phyloP scores from a whole-genome alignment of 1,140 invertebrate genomes.

The Samia ricini region DNA sequence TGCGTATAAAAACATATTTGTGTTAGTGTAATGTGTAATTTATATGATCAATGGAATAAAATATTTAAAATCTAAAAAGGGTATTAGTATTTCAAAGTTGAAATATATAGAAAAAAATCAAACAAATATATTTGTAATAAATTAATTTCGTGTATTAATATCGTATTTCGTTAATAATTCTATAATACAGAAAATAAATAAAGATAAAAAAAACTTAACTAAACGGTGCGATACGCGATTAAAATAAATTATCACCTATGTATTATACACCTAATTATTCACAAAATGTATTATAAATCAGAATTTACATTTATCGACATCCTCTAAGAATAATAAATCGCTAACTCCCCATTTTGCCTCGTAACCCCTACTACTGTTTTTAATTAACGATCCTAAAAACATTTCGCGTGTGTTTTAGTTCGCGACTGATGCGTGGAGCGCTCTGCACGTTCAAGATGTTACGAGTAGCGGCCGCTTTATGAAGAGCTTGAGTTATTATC shows the following conservation, averaged over 20 bases:
- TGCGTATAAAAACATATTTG: background rate
- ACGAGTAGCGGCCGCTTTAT: conserved; percentile 2
- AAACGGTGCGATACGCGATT: background rate
- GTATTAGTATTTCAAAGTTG: conserved; percentile 3
- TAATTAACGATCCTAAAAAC: too few species aligned
- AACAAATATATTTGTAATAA: conserved; percentile 42
- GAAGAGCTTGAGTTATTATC: conserved; percentile 69
- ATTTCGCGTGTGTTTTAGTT: background rate
- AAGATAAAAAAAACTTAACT: background rate
- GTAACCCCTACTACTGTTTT: background rate
- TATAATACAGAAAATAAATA: conserved; percentile 53
- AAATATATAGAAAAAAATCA: conserved; percentile 29
- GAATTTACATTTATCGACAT: background rate
- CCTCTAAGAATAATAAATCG: conserved; percentile 68
- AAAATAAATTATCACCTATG: background rate
- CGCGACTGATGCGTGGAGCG: background rate
- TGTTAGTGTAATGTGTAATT: background rate
- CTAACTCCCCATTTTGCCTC: conserved; percentile 39
- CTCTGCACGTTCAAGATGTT: background rate
- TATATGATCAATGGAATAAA: background rate
- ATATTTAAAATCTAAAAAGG: conserved; percentile 13
- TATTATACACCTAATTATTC: background rate
- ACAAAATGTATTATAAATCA: background rate
- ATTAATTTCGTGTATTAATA: conserved; percentile 51
- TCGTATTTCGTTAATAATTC: conserved; percentile 41